These are phyloP conservation scores for Leptodactylus fuscus DNA, from an alignment of 2,113 vertebrate species.

Conservation along the genomic window DNA sequence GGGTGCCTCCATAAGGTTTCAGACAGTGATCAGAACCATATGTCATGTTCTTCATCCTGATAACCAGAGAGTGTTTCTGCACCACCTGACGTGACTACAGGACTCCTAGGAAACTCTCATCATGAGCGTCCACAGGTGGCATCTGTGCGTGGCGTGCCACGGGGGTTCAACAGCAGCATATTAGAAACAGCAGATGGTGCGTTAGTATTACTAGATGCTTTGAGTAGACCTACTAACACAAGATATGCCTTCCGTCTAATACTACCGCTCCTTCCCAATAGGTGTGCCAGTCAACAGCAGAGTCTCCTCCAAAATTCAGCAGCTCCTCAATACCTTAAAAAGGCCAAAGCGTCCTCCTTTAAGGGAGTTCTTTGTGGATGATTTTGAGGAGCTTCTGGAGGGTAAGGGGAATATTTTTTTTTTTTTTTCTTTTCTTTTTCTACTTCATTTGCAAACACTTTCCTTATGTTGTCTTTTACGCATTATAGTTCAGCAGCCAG, in stretches of 20 bases:
- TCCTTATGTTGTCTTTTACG: not conserved
- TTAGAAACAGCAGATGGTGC: constrained; percentile 95
- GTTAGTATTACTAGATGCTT: constrained; percentile 62
- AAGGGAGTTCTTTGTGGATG: constrained; percentile 94
- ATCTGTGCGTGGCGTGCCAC: constrained; percentile 82
- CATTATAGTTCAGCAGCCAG: constrained; percentile 86
- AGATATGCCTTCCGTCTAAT: not conserved
- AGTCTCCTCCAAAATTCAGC: constrained; percentile 97
- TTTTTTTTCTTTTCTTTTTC: not conserved
- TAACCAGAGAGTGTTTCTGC: constrained; percentile 78
- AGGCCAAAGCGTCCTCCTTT: constrained; percentile 92
- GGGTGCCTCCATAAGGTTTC: constrained; percentile 44
- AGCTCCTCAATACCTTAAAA: constrained; percentile 95
- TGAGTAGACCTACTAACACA: constrained; percentile 19
- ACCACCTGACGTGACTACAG: constrained; percentile 92
- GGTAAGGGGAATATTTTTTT: constrained; percentile 69
- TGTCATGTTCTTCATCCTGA: constrained; percentile 77
- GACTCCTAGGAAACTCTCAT: constrained; percentile 79
- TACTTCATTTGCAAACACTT: not conserved
- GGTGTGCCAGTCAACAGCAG: constrained; percentile 94
- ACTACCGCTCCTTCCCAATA: constrained; percentile 64
- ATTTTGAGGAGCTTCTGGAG: constrained; percentile 93
- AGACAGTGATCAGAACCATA: constrained; percentile 47
- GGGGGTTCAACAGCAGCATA: constrained; percentile 77
- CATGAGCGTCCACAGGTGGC: constrained; percentile 83